These are phyloP conservation scores for Phrynocephalus forsythii DNA, from an alignment of 2,797 vertebrate genomes.

Conservation along the genomic window DNA sequence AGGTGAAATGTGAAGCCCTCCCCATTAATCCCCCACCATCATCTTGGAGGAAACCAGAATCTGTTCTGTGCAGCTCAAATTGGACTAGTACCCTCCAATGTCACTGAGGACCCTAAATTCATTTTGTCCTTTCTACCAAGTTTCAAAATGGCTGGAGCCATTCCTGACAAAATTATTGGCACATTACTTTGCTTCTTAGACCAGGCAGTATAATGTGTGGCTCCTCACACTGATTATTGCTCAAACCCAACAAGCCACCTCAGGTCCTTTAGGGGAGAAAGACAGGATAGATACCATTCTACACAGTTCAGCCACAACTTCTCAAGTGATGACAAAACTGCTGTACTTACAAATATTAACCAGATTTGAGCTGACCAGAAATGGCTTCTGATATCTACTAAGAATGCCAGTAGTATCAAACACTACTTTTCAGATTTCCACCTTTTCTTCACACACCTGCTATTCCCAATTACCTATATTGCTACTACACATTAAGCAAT, in stretches of 20 bases:
- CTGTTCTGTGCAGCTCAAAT: background rate
- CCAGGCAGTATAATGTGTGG: background rate
- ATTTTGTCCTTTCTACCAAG: background rate
- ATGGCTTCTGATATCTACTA: background rate
- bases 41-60: no score
- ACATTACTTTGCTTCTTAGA: background rate
- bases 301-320: background rate
- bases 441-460: background rate
- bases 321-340: background rate
- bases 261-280: no score
- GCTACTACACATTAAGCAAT: background rate
- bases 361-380: background rate
- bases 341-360: background rate
- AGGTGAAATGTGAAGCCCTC: no score
- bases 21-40: no score
- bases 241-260: no score
- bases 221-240: background rate
- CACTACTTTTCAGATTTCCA: background rate
- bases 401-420: background rate
- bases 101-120: background rate
- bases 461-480: conserved; percentile 12
- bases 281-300: background rate
- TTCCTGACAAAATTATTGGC: background rate
- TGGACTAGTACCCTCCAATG: background rate
- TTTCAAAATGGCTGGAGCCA: background rate